Base-by-base conservation (phyloP, 2,797 vertebrate species). In the Xyrichtys novacula region DNA sequence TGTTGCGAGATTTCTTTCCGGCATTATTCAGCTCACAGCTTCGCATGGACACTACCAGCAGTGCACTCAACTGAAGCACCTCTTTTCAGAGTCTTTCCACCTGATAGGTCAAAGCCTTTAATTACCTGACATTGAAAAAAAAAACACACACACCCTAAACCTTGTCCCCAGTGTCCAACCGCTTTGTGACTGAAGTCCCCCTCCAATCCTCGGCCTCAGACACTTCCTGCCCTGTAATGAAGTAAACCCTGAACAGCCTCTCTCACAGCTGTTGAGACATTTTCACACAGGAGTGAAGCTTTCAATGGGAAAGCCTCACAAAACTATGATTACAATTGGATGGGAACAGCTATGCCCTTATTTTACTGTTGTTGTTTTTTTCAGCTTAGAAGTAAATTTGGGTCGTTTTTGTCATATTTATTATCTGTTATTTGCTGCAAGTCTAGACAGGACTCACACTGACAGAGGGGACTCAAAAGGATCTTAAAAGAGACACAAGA, bases 221-320 rank as follows among this genome's bases (percentile, higher is more conserved):
- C 66, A 40, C 48, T 74, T 70, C 47, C 80, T 81, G 88, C 88
- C 81, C 85, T 88, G 81, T 90, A 91, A 91, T 86, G 80, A 89
- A 42, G 59, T 16, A 0, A 61, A 20, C 36, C 56, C 43, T 66
- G 42, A 50, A 25, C 56, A 26, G 42, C 38, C 29, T 74, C 46
- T 72, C 71, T 67, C 74, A 76, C 44, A 31, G 36, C 72, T 77
- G 38, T 64, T 36, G 17, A 42, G 42, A 56, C 22, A n/a, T 81
- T 85, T 74, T 83, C 78, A 75, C 79, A 69, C 53, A 29, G 40
- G 42, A 38, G 38, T 36, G 74, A 44, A 57, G 1, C 12, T 46
- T 70, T 69, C 9, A 44, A 62, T 80, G 81, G 74, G 80, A 83
- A 78, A 12, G 2, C 29, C 12, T 63, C 15, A 52, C n/a, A 42